phyloP scores from a whole-genome alignment of 2,113 vertebrate species.

The Ginglymostoma cirratum region DNA sequence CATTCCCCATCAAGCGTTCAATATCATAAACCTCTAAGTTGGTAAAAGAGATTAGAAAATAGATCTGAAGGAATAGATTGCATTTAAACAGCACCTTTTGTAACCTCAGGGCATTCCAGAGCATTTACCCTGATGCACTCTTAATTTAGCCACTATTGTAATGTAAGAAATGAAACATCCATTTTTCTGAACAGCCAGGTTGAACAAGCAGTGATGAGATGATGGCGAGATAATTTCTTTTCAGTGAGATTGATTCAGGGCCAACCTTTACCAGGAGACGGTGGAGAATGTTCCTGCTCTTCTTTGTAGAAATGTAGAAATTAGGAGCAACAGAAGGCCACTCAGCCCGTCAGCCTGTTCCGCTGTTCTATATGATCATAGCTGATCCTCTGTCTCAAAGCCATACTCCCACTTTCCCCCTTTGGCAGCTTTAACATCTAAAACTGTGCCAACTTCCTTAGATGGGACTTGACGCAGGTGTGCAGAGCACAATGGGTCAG shows the following conservation, averaged over 20 bases:
- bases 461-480: too few species aligned
- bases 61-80: background rate
- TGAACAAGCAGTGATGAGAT: background rate
- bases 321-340: too few species aligned
- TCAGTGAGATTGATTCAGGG: background rate
- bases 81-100: background rate
- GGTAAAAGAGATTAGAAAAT: background rate
- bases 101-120: background rate
- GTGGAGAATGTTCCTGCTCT: background rate
- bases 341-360: too few species aligned
- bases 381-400: too few species aligned
- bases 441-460: too few species aligned
- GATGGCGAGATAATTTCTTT: background rate
- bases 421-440: too few species aligned
- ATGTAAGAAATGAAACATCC: background rate
- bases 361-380: too few species aligned
- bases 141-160: background rate
- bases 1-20: background rate
- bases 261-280: background rate
- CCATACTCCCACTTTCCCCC: too few species aligned
- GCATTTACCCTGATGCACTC: background rate
- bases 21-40: background rate
- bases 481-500: too few species aligned
- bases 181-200: background rate
- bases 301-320: background rate